phyloP scores from a whole-genome alignment of 2,888 invertebrate species.

The Pheosia gnoma region DNA sequence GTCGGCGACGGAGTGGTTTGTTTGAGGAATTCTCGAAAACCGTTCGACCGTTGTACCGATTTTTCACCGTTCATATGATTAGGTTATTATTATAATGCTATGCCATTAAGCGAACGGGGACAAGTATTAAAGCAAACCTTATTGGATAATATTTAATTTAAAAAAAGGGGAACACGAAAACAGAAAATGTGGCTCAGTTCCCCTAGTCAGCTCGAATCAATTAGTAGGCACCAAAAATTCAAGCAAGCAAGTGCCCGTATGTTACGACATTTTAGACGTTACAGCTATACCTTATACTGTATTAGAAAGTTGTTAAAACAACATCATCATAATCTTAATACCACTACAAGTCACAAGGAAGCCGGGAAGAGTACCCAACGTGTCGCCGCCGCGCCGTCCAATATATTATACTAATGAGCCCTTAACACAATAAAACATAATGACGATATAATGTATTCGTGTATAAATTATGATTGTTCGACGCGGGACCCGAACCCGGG shows the following conservation, averaged over 20 bases:
- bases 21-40: conserved; percentile 32
- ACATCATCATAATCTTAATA: not conserved
- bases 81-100: conserved; percentile 15
- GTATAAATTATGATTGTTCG: conserved; percentile 46
- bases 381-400: conserved; percentile 17
- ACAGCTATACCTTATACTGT: too few species aligned
- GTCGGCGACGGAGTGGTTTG: conserved; percentile 10
- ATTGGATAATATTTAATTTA: not conserved
- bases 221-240: too few species aligned
- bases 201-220: too few species aligned
- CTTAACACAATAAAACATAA: conserved; percentile 41
- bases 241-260: too few species aligned
- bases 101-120: conserved; percentile 12
- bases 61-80: conserved; percentile 14
- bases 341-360: conserved; percentile 1
- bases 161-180: too few species aligned
- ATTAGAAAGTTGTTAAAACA: not conserved
- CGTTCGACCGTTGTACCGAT: conserved; percentile 25
- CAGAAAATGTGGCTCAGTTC: too few species aligned
- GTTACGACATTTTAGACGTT: too few species aligned
- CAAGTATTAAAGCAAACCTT: not conserved
- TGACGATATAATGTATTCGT: conserved; percentile 46
- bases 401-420: conserved; percentile 46
- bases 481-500: conserved; percentile 29
- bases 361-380: conserved; percentile 6